Evolutionary conservation across 2,888 invertebrate species (phyloP).

Genomic region (Dasysyrphus tricinctus): DNA sequence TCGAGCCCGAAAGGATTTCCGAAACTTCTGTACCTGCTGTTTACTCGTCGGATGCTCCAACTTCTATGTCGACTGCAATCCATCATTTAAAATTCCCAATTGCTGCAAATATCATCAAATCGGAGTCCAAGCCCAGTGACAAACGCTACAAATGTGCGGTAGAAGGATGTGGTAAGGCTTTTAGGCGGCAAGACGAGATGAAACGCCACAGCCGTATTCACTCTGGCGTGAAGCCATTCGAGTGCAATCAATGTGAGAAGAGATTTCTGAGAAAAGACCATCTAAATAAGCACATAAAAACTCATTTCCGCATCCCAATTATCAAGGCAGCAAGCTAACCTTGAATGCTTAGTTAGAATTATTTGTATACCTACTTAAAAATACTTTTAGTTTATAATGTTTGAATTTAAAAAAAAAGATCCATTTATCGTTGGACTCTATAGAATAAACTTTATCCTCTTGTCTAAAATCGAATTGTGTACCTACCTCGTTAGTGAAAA

Average conservation of each 20-base stretch:
- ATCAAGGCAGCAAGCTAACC: constrained; percentile 18
- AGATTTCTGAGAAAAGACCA: constrained; percentile 81
- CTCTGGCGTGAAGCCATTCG: constrained; percentile 80
- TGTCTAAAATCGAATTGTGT: not conserved
- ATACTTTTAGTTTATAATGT: not conserved
- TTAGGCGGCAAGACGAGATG: constrained; percentile 81
- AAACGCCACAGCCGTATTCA: constrained; percentile 81
- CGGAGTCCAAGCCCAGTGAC: not conserved
- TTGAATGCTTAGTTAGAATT: not conserved
- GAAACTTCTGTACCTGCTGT: constrained; percentile 13
- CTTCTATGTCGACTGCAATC: not conserved
- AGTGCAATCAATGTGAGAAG: constrained; percentile 79
- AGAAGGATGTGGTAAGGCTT: constrained; percentile 78
- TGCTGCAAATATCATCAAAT: not conserved
- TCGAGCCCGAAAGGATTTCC: constrained; percentile 14
- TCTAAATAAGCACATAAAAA: constrained; percentile 81
- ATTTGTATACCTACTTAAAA: constrained; percentile 6
- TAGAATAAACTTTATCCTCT: not conserved
- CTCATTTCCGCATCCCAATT: constrained; percentile 76
- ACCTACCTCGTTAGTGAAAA: too few relatives aligned
- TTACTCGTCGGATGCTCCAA: not conserved
- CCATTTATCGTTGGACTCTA: not conserved
- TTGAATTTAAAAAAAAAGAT: not conserved
- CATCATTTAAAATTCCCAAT: not conserved
- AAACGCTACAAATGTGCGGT: constrained; percentile 18